phyloP scores from a whole-genome alignment of 2,888 invertebrate species.

The Neuroscelio doddi region DNA sequence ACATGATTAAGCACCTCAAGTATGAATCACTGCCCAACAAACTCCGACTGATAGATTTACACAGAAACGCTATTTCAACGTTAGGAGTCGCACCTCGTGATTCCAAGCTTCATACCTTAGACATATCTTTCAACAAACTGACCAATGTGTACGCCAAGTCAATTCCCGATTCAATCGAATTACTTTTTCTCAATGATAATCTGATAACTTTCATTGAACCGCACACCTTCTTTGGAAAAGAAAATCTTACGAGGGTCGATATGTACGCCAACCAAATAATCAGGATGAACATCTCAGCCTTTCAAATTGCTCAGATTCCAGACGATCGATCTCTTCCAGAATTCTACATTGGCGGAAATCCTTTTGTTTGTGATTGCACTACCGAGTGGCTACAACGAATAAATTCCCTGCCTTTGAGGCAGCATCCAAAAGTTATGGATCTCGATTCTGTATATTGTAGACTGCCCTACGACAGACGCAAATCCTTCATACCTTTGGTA shows the following conservation, averaged over 20 bases:
- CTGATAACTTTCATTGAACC: constrained; percentile 88
- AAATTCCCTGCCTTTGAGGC: constrained; percentile 86
- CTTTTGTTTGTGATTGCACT: constrained; percentile 94
- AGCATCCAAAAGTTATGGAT: constrained; percentile 93
- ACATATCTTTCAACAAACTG: constrained; percentile 92
- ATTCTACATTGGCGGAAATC: constrained; percentile 95
- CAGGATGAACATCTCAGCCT: constrained; percentile 90
- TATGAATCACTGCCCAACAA: constrained; percentile 87
- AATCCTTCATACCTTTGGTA: constrained; percentile 87
- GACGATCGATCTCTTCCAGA: constrained; percentile 85
- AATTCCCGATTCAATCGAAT: constrained; percentile 88
- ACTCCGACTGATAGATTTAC: constrained; percentile 91
- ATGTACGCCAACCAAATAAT: constrained; percentile 93
- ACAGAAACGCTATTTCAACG: constrained; percentile 87
- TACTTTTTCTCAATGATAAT: constrained; percentile 92
- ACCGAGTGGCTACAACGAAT: constrained; percentile 96
- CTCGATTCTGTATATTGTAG: constrained; percentile 92
- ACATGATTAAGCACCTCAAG: constrained; percentile 91
- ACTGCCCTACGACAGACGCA: constrained; percentile 87
- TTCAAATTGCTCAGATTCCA: constrained; percentile 86
- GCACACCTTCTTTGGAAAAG: constrained; percentile 91
- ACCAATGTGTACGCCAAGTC: constrained; percentile 83
- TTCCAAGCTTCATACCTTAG: constrained; percentile 85
- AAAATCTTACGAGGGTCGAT: constrained; percentile 91
- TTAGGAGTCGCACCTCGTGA: constrained; percentile 82